Conservation (phyloP, 2,888 invertebrate species). For the Eubasilissa splendida region DNA sequence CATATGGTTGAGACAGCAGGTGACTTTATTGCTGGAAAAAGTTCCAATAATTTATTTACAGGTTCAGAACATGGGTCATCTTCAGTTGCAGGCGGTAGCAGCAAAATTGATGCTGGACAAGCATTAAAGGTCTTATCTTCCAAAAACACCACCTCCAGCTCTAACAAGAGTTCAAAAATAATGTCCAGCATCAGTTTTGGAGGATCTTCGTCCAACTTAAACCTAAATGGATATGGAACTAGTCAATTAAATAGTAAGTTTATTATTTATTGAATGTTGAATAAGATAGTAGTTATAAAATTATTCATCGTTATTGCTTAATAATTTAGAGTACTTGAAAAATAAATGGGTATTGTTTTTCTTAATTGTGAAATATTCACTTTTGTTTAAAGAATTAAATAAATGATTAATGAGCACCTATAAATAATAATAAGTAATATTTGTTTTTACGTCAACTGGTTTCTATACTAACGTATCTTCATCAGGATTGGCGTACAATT, state of each 20-base stretch:
- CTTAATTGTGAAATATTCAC: too few relatives aligned
- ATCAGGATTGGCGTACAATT: too few relatives aligned
- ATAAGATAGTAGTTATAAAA: too few relatives aligned
- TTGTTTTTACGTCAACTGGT: too few relatives aligned
- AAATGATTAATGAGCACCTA: too few relatives aligned
- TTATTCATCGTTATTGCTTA: too few relatives aligned
- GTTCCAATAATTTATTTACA: neutral
- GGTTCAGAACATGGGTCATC: neutral
- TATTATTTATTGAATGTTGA: neutral
- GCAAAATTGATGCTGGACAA: neutral
- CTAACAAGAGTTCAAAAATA: slow-evolving; percentile 32
- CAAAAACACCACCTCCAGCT: neutral
- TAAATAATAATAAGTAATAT: too few relatives aligned
- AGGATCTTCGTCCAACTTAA: slow-evolving; percentile 29
- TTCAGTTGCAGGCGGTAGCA: neutral
- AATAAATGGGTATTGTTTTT: too few relatives aligned
- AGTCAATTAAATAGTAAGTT: slow-evolving; percentile 7
- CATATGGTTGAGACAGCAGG: neutral
- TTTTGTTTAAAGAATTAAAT: too few relatives aligned
- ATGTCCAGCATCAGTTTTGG: slow-evolving; percentile 42
- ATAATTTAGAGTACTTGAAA: too few relatives aligned
- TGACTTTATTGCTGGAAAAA: neutral
- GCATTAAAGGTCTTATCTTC: neutral
- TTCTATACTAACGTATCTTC: too few relatives aligned
- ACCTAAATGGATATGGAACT: neutral